Conservation (phyloP, 2,888 invertebrate species). For the Chymomyza amoena region DNA sequence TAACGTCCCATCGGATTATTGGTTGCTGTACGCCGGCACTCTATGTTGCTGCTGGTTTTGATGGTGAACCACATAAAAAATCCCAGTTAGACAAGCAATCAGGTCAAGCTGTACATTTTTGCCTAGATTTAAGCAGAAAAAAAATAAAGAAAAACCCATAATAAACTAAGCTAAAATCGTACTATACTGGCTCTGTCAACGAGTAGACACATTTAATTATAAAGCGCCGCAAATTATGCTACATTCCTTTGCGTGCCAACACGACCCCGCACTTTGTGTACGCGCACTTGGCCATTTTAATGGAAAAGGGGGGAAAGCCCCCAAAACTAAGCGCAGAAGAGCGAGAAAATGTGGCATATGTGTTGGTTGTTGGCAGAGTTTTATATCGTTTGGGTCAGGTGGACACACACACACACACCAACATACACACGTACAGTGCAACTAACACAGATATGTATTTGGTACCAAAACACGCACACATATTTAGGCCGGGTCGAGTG, state of each 20-base stretch:
- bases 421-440: conserved; percentile 52
- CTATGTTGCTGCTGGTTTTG: not conserved
- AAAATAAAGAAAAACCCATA: not conserved
- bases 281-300: conserved; percentile 40
- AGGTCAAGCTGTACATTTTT: conserved; percentile 1
- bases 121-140: not conserved
- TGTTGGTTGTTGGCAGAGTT: conserved; percentile 25
- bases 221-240: conserved; percentile 38
- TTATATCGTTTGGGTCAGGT: conserved; percentile 58
- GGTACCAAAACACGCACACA: conserved; percentile 60
- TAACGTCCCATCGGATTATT: not conserved
- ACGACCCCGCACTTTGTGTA: conserved; percentile 19
- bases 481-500: conserved; percentile 15
- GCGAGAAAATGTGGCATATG: not conserved
- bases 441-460: not conserved
- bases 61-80: conserved; percentile 1
- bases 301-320: conserved; percentile 29
- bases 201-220: conserved; percentile 32
- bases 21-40: not conserved
- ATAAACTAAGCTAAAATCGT: not conserved
- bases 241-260: conserved; percentile 32
- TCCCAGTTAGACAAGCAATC: not conserved
- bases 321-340: not conserved
- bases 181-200: not conserved
- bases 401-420: not conserved